Base-by-base conservation (phyloP, 1,140 invertebrate genomes). In the Calephelis nemesis region DNA sequence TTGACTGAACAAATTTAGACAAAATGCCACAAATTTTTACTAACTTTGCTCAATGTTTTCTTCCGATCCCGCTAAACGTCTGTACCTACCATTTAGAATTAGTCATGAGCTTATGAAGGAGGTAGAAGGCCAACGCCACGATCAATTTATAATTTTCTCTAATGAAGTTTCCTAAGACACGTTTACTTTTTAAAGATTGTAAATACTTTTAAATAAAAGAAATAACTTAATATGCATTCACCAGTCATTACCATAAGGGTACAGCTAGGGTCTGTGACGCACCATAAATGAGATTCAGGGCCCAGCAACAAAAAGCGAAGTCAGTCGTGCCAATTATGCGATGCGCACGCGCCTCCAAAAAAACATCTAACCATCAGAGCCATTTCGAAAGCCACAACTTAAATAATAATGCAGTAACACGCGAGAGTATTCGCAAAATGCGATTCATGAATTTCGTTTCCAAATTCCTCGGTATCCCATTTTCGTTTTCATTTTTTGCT, bases 361-460 rank as follows among this genome's bases (percentile, higher is more conserved):
- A 90, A 89, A 86, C 81, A 77, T 70, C 74, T 74, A 75, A 77
- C 82, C 83, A 85, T 88, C 81, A 77, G 74, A 85, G 77, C 79
- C 82, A 87, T 85, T 85, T 90, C 83, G 82, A 87, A 88, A 87
- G 79, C 79, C 79, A 81, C 62, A 86, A 80, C 86, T 90, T 88
- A 87, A 90, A 90, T 90, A 91, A 91, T 91, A 91, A 90, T 91
- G 89, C 87, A 90, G 84, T 90, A 91, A 91, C 89, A 91, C 87
- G 89, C 89, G 87, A 91, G 81, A 86, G 77, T 83, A 91, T 91
- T 84, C 85, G 78, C 84, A 83, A 90, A 89, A 90, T 91, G 89
- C 87, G 83, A 91, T 91, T 85, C 85, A 67, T 83, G 85, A 88
- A 87, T 91, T 88, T 88, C 82, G 84, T 83, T 85, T 85, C 82